A percentile compares a stretch with the other conserved stretches of the same genome.
Conservation (phyloP, 1,140 invertebrate species). For the Drosophila seguyi region DNA sequence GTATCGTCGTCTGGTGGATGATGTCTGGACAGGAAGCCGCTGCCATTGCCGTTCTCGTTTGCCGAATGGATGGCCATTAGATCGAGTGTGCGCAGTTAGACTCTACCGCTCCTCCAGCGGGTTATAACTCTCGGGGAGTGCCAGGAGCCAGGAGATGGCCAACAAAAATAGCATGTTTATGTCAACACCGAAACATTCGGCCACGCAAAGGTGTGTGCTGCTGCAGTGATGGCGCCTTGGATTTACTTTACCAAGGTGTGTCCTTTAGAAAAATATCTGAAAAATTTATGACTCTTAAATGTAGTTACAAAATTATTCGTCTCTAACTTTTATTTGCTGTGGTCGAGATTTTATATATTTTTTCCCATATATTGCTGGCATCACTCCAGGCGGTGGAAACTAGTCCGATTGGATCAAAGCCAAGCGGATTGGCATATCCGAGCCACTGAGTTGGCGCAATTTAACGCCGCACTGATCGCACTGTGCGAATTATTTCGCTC, state of each 20-base stretch:
- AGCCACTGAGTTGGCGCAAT: slow-evolving; percentile 69
- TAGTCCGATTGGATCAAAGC: slow-evolving; percentile 16
- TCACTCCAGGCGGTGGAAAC: not conserved
- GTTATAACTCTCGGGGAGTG: slow-evolving; percentile 35
- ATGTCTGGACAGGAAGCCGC: slow-evolving; percentile 48
- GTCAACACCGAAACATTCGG: slow-evolving; percentile 46
- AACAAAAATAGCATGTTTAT: slow-evolving; percentile 54
- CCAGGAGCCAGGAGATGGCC: slow-evolving; percentile 20
- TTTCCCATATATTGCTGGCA: not conserved
- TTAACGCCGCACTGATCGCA: slow-evolving; percentile 67
- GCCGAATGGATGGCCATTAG: slow-evolving; percentile 45
- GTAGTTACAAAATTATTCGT: slow-evolving; percentile 2
- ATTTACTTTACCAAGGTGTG: not conserved
- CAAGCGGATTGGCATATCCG: slow-evolving; percentile 27
- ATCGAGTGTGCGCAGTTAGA: slow-evolving; percentile 53
- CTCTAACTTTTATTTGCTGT: not conserved
- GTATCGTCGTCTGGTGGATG: slow-evolving; percentile 54
- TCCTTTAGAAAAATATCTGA: not conserved
- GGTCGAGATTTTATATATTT: not conserved
- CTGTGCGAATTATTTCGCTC: slow-evolving; percentile 75
- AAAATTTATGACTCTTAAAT: not conserved
- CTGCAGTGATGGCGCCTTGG: not conserved
- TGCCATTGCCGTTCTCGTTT: slow-evolving; percentile 37
- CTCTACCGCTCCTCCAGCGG: slow-evolving; percentile 10
- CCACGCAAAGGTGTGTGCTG: slow-evolving; percentile 35